Conservation (phyloP, 2,113 vertebrate genomes). For the Psilopsiagon aurifrons region DNA sequence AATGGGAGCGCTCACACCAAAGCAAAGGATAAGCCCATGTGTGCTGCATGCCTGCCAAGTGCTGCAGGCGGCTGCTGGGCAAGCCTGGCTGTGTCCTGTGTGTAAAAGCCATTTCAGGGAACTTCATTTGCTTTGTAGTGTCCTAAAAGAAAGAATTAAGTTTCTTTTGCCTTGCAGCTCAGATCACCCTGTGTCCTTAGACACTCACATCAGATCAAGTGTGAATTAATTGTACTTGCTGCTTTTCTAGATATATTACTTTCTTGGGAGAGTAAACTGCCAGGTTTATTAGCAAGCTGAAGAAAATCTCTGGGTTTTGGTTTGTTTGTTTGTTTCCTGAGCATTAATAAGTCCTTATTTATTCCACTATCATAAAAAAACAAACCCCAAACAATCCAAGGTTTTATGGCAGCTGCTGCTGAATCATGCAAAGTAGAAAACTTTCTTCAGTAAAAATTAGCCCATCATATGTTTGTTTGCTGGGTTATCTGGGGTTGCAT, state of each 20-base stretch:
- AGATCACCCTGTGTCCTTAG: not conserved
- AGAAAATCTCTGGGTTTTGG: not conserved
- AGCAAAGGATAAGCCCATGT: not conserved
- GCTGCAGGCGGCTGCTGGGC: accelerated
- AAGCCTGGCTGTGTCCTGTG: not conserved
- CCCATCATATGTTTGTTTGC: not conserved
- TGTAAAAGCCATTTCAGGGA: not conserved
- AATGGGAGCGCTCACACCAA: accelerated
- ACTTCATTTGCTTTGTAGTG: not conserved
- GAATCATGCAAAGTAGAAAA: not conserved
- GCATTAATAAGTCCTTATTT: not conserved
- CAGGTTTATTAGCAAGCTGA: not conserved
- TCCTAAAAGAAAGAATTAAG: not conserved
- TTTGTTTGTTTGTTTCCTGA: not conserved
- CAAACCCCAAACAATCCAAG: not conserved
- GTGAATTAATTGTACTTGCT: not conserved
- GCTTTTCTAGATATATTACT: not conserved
- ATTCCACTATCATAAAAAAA: not conserved
- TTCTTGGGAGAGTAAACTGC: not conserved
- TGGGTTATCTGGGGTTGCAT: not conserved
- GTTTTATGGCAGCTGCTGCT: not conserved
- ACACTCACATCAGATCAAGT: not conserved
- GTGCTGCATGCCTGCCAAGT: not conserved
- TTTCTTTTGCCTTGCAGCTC: not conserved
- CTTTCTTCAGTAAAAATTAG: not conserved